Percentiles rank a stretch among this genome's conserved stretches.
Conservation (phyloP, 2,113 vertebrate genomes). For the Herpailurus yagouaroundi region DNA sequence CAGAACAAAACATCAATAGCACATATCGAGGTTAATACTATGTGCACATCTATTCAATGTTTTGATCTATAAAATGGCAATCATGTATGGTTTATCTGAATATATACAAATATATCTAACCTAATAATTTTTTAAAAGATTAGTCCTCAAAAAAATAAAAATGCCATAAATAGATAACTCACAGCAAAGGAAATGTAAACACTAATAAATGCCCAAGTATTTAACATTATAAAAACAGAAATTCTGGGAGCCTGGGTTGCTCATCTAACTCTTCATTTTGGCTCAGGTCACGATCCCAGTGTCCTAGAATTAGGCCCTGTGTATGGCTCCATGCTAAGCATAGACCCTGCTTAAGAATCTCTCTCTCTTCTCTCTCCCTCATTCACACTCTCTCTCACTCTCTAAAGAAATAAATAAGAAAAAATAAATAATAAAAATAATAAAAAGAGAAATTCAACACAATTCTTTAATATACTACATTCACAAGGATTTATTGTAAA, state of each 20-base stretch:
- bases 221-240: not conserved
- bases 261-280: no score
- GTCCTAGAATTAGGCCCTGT: no score
- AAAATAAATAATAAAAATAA: no score
- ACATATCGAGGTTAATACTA: not conserved
- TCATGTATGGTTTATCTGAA: not conserved
- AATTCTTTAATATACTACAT: not conserved
- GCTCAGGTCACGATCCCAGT: no score
- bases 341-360: no score
- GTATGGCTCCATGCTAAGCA: no score
- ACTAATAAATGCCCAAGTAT: not conserved
- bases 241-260: not conserved
- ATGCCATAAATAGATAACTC: not conserved
- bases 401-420: no score
- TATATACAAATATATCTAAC: not conserved
- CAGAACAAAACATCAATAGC: not conserved
- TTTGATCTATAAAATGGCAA: not conserved
- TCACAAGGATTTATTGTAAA: not conserved
- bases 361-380: no score
- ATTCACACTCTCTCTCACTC: no score
- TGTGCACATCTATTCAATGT: not conserved
- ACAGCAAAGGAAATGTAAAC: not conserved
- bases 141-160: not conserved
- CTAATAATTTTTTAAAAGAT: not conserved
- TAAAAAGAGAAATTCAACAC: not conserved